phyloP scores from a whole-genome alignment of 2,113 vertebrate species.

The Pseudonaja textilis region DNA sequence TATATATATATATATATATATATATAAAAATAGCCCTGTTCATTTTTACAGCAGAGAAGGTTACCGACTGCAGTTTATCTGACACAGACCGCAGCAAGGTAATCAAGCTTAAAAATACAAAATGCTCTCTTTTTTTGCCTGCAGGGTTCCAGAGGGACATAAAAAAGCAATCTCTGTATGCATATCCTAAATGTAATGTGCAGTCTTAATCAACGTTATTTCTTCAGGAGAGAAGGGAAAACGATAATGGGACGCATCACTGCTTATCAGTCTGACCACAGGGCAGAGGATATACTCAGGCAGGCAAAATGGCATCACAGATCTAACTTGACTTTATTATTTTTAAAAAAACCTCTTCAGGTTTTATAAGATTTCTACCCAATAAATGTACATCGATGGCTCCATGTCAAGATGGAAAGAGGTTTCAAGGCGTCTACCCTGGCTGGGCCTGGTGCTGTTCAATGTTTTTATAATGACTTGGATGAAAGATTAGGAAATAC shows the following conservation, averaged over 20 bases:
- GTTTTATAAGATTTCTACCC: conserved; percentile 11
- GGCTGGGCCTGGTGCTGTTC: not conserved
- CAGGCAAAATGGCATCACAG: conserved; percentile 17
- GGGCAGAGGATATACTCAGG: not conserved
- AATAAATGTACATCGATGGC: not conserved
- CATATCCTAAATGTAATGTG: conserved; percentile 25
- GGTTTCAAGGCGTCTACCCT: not conserved
- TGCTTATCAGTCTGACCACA: conserved; percentile 29
- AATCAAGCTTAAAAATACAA: conserved; percentile 40
- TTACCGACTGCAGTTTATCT: conserved; percentile 38
- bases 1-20: not conserved
- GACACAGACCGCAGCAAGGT: conserved; percentile 41
- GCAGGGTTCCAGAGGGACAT: conserved; percentile 22
- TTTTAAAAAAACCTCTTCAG: not conserved
- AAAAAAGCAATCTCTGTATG: conserved; percentile 23
- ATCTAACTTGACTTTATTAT: conserved; percentile 33
- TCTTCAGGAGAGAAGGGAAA: not conserved
- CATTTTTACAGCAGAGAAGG: conserved; percentile 22
- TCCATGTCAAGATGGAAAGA: not conserved
- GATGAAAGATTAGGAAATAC: not conserved
- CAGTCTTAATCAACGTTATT: conserved; percentile 31
- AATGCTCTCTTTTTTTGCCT: conserved; percentile 34
- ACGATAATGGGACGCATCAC: conserved; percentile 26
- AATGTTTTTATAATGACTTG: not conserved
- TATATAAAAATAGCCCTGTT: not conserved